Evolutionary conservation across 23 tunicate genomes (phyloP).

Genomic region (Ciona savignyi): DNA sequence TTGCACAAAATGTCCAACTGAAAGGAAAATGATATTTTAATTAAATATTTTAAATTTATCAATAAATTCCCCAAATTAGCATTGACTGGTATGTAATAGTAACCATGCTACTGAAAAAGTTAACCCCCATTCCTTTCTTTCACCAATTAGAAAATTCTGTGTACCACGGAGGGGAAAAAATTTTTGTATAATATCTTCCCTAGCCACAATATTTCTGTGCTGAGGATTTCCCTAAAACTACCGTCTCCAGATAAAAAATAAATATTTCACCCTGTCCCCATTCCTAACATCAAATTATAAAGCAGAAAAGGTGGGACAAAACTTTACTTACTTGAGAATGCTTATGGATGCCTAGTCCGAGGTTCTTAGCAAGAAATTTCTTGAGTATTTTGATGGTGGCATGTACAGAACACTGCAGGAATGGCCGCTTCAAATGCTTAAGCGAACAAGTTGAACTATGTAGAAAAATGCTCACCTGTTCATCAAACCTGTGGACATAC

Average conservation of each 20-base stretch:
- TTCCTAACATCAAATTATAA: neutral
- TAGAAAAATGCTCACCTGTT: slow-evolving; percentile 70
- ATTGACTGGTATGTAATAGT: too few relatives aligned
- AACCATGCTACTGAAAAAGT: too few relatives aligned
- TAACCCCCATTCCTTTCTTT: too few relatives aligned
- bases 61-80: too few relatives aligned
- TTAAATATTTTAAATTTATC: too few relatives aligned
- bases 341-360: slow-evolving; percentile 41
- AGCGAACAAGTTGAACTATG: slow-evolving; percentile 28
- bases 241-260: too few relatives aligned
- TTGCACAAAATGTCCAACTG: too few relatives aligned
- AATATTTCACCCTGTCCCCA: too few relatives aligned
- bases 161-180: too few relatives aligned
- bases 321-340: slow-evolving; percentile 30
- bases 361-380: slow-evolving; percentile 72
- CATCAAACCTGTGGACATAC: slow-evolving; percentile 53
- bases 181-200: neutral
- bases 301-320: neutral
- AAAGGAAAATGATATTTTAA: too few relatives aligned
- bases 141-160: too few relatives aligned
- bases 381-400: slow-evolving; percentile 79
- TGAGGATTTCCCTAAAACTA: too few relatives aligned
- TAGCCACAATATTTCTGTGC: neutral
- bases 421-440: slow-evolving; percentile 64
- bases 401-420: slow-evolving; percentile 60